A percentile compares a stretch with the other conserved stretches of the same genome.
These are phyloP conservation scores for Grammatotria lemairii DNA, from an alignment of 2,113 vertebrate genomes.

Conservation along the genomic window DNA sequence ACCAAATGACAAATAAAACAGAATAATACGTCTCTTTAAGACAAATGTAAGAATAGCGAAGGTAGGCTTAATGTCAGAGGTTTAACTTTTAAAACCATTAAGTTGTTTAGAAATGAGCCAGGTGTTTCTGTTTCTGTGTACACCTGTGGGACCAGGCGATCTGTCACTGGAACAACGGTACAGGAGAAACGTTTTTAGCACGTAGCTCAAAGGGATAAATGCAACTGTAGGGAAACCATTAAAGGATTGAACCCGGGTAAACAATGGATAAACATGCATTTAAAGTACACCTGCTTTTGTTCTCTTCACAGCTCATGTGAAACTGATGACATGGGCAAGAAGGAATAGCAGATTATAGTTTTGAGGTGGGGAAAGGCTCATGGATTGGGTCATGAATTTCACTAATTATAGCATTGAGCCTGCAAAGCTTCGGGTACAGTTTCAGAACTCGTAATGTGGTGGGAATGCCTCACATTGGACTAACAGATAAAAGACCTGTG, in stretches of 20 bases:
- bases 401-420: not conserved
- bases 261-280: not conserved
- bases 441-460: not conserved
- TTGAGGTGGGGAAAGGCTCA: not conserved
- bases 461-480: not conserved
- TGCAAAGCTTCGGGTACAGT: not conserved
- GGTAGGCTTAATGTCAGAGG: not conserved
- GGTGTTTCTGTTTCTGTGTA: not conserved
- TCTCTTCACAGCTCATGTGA: not conserved
- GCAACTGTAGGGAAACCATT: not conserved
- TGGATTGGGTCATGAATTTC: not conserved
- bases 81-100: not conserved
- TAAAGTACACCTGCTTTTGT: not conserved
- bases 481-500: not conserved
- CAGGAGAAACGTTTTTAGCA: not conserved
- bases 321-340: conserved; percentile 1
- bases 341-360: conserved; percentile 16
- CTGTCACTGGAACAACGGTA: not conserved
- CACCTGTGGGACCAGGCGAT: not conserved
- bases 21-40: not conserved
- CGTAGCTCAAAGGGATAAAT: not conserved
- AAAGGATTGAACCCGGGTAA: not conserved
- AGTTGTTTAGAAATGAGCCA: not conserved
- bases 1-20: not conserved
- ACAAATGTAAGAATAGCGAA: not conserved